Percentiles rank a stretch among this genome's conserved stretches.
Conservation (phyloP, 1,140 invertebrate genomes). For the Cyrtorhinus lividipennis region DNA sequence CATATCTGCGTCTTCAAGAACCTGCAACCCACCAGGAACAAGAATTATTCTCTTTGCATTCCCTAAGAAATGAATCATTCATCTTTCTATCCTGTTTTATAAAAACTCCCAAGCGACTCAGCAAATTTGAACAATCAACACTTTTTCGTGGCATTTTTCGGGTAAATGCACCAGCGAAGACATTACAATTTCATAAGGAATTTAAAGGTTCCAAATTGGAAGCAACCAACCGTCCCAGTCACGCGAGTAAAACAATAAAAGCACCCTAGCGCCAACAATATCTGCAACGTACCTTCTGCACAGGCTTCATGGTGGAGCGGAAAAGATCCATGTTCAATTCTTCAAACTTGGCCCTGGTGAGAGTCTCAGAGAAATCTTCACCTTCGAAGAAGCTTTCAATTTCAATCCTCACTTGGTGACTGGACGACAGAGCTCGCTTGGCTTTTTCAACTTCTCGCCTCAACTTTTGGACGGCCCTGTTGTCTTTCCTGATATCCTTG, state of each 20-base stretch:
- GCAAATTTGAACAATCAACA: too few species aligned
- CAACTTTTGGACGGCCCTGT: conserved; percentile 89
- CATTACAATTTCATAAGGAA: too few species aligned
- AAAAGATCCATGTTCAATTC: conserved; percentile 99
- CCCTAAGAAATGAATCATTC: too few species aligned
- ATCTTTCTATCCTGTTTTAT: too few species aligned
- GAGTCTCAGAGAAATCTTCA: conserved; percentile 97
- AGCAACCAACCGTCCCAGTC: too few species aligned
- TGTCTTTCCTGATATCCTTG: conserved; percentile 92
- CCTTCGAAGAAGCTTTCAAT: conserved; percentile 99
- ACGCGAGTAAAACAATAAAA: too few species aligned
- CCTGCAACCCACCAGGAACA: conserved; percentile 28
- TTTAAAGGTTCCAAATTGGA: too few species aligned
- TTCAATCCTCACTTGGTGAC: conserved; percentile 89
- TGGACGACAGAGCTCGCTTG: conserved; percentile 86
- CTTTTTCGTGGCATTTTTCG: too few species aligned
- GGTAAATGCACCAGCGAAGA: too few species aligned
- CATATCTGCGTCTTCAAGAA: conserved; percentile 95
- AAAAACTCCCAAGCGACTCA: too few species aligned
- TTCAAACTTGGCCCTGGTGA: conserved; percentile 98
- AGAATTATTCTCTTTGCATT: too few species aligned
- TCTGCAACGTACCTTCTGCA: conserved; percentile 63
- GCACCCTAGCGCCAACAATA: too few species aligned
- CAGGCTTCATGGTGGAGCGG: conserved; percentile 94
- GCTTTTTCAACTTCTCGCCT: conserved; percentile 96